Evolutionary conservation across 2,113 vertebrate species (phyloP).

Genomic region (Archilochus colubris): DNA sequence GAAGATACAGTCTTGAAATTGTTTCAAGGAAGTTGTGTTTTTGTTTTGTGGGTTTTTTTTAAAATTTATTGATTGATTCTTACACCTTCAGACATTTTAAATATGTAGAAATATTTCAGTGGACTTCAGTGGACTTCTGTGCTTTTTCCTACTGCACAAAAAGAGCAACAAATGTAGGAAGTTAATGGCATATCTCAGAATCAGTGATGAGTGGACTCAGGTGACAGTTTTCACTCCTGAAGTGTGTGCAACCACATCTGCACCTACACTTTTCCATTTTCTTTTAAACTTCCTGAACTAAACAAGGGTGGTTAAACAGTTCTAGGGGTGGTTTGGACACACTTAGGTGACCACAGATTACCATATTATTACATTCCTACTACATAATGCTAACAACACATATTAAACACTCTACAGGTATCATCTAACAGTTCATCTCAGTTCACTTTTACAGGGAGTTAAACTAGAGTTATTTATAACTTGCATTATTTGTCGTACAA

Average conservation of each 20-base stretch:
- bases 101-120: not conserved
- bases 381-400: not conserved
- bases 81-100: not conserved
- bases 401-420: not conserved
- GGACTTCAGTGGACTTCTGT: not conserved
- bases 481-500: not conserved
- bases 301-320: not conserved
- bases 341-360: not conserved
- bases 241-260: not conserved
- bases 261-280: not conserved
- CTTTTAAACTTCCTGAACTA: not conserved
- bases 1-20: not conserved
- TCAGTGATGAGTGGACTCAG: not conserved
- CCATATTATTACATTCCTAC: not conserved
- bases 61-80: not conserved
- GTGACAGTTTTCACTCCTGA: not conserved
- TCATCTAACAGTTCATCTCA: not conserved
- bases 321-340: not conserved
- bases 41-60: not conserved
- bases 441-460: not conserved
- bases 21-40: not conserved
- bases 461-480: not conserved
- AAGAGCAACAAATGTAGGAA: not conserved
- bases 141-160: not conserved
- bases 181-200: not conserved